These are phyloP conservation scores for Pluvianellus socialis DNA, from an alignment of 2,113 vertebrate species.

Conservation along the genomic window DNA sequence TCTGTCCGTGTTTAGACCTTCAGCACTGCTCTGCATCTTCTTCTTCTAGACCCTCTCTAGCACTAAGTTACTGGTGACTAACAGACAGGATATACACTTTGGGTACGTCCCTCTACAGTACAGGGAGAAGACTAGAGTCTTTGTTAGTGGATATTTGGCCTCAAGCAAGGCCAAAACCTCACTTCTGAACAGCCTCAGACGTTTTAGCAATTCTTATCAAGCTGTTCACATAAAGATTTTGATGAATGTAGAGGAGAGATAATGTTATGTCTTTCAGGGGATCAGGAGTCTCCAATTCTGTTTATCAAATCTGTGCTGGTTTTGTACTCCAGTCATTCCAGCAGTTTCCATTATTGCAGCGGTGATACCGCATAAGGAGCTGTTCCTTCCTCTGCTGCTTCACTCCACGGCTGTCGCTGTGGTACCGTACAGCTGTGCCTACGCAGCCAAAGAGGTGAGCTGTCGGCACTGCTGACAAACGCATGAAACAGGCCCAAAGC, in stretches of 20 bases:
- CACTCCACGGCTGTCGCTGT: not conserved
- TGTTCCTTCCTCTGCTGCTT: not conserved
- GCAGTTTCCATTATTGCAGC: no score
- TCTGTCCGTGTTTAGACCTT: not conserved
- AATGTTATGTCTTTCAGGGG: not conserved
- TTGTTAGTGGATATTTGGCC: not conserved
- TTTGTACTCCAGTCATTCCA: not conserved
- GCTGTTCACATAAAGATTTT: not conserved
- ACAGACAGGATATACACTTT: accelerated
- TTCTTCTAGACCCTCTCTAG: not conserved
- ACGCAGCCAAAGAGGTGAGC: not conserved
- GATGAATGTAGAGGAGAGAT: not conserved
- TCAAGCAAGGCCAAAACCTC: not conserved
- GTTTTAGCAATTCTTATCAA: not conserved
- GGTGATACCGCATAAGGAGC: not conserved
- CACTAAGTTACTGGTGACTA: not conserved
- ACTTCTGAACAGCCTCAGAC: not conserved
- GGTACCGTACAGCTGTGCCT: accelerated
- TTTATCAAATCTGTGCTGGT: not conserved
- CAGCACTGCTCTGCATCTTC: not conserved
- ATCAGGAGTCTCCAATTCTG: not conserved
- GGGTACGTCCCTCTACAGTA: not conserved
- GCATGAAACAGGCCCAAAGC: accelerated
- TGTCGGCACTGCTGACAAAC: accelerated
- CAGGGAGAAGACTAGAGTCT: not conserved